These are phyloP conservation scores for Ara ararauna DNA, from an alignment of 2,797 vertebrate species.

Conservation along the genomic window DNA sequence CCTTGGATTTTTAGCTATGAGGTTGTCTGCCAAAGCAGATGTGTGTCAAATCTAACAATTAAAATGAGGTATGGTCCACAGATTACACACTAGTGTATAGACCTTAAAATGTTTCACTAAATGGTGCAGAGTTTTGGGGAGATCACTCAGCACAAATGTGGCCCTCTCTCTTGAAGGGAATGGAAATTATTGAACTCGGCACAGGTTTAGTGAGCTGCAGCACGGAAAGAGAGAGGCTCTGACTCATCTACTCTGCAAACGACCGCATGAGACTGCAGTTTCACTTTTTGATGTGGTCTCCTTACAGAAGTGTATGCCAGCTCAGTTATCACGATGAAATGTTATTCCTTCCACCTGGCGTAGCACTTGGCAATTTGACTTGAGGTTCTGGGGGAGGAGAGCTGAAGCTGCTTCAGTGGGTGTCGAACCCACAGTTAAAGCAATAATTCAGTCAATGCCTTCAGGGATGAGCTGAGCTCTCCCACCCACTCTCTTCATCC, in stretches of 20 bases:
- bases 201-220: not conserved
- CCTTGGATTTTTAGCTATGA: not conserved
- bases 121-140: not conserved
- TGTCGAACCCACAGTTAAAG: not conserved
- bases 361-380: not conserved
- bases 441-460: not conserved
- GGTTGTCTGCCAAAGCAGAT: not conserved
- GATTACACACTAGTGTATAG: not conserved
- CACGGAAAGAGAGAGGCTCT: constrained; percentile 45
- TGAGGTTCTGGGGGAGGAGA: not conserved
- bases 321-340: constrained; percentile 32
- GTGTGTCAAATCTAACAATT: not conserved
- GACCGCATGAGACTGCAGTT: constrained; percentile 41
- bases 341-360: constrained; percentile 34
- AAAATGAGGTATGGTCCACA: not conserved
- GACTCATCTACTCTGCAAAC: constrained; percentile 46
- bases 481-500: not conserved
- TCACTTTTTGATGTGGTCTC: constrained; percentile 72
- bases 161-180: not conserved
- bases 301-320: not conserved
- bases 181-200: constrained; percentile 41
- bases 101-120: not conserved
- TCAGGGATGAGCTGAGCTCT: not conserved
- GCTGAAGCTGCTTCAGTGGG: not conserved
- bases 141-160: not conserved